Evolutionary conservation across 2,797 vertebrate species (phyloP).

Genomic region (Anolis apletophallus): DNA sequence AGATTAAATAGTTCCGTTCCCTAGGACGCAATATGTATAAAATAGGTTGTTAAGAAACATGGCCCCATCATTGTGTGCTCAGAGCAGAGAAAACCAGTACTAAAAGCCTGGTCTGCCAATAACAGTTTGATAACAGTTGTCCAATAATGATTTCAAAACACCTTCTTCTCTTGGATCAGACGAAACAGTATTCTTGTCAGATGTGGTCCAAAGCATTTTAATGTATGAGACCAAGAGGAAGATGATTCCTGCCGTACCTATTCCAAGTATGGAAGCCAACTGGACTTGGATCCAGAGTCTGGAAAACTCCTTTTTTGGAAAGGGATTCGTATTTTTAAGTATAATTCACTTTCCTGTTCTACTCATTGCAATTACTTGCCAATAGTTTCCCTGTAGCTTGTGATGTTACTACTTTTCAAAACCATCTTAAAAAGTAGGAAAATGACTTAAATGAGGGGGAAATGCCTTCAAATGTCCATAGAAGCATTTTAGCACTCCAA

Average conservation of each 20-base stretch:
- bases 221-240: background rate
- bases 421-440: background rate
- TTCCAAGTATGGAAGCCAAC: background rate
- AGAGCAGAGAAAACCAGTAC: background rate
- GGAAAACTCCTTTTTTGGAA: background rate
- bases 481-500: background rate
- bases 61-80: background rate
- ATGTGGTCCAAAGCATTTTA: background rate
- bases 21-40: background rate
- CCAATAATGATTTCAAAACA: background rate
- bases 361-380: background rate
- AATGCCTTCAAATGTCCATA: background rate
- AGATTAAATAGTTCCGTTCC: constrained; percentile 38
- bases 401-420: background rate
- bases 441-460: background rate
- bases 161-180: background rate
- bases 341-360: background rate
- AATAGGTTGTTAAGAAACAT: constrained; percentile 3
- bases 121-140: background rate
- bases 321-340: too few species aligned
- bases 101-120: background rate
- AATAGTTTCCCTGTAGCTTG: background rate
- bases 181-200: background rate
- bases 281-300: background rate
- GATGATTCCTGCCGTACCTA: background rate